Evolutionary conservation across 2,797 vertebrate species (phyloP).

Genomic region (Periparus ater): DNA sequence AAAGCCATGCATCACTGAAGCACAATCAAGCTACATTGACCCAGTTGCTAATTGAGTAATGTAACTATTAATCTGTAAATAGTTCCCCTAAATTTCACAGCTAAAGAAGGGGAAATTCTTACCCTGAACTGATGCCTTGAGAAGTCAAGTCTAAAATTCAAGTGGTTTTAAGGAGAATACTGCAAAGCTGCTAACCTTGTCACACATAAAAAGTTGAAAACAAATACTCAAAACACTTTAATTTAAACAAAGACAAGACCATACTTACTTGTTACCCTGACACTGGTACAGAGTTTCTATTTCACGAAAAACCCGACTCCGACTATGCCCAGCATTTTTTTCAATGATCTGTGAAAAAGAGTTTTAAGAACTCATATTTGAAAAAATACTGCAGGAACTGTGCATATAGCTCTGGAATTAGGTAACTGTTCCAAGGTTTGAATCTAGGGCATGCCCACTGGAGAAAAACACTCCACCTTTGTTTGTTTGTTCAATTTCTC

Average conservation of each 20-base stretch:
- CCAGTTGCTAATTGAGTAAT: neutral
- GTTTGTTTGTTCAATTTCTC: neutral
- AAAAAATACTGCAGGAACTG: neutral
- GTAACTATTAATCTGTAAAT: neutral
- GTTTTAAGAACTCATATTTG: neutral
- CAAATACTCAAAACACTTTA: neutral
- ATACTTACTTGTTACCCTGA: slow-evolving; percentile 92
- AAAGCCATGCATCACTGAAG: neutral
- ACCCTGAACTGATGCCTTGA: neutral
- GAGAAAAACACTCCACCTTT: neutral
- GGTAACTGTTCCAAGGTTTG: neutral
- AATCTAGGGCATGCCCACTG: neutral
- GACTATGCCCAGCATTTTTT: slow-evolving; percentile 91
- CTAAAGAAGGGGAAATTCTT: neutral
- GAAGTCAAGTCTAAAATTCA: neutral
- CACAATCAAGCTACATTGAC: neutral
- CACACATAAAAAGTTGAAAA: neutral
- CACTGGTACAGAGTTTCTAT: slow-evolving; percentile 97
- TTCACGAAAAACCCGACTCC: slow-evolving; percentile 92
- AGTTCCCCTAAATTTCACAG: neutral
- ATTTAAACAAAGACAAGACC: neutral
- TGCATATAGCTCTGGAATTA: neutral
- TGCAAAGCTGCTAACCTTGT: neutral
- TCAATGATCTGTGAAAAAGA: slow-evolving; percentile 87
- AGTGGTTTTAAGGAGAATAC: neutral